A percentile compares a stretch with the other conserved stretches of the same genome.
phyloP scores from a whole-genome alignment of 2,888 invertebrate genomes.

The Athalia circularis region DNA sequence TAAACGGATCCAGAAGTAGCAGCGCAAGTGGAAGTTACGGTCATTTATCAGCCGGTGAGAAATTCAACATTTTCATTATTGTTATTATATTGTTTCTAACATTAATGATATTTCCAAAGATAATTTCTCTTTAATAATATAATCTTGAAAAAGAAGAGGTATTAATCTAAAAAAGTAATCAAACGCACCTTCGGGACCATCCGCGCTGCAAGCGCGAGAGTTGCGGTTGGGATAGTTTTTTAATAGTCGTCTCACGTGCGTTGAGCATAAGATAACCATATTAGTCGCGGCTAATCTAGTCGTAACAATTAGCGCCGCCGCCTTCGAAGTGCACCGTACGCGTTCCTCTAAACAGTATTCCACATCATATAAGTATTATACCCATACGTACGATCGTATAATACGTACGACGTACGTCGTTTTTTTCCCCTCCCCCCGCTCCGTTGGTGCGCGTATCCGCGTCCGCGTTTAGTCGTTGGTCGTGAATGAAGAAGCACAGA shows the following conservation, averaged over 20 bases:
- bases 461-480: slow-evolving; percentile 7
- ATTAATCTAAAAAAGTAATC: too few relatives aligned
- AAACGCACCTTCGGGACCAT: too few relatives aligned
- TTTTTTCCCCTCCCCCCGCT: neutral
- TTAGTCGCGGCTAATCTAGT: slow-evolving; percentile 61
- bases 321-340: slow-evolving; percentile 23
- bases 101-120: slow-evolving; percentile 25
- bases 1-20: slow-evolving; percentile 90
- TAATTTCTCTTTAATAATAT: too few relatives aligned
- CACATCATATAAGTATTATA: neutral
- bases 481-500: slow-evolving; percentile 32
- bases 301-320: slow-evolving; percentile 58
- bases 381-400: neutral
- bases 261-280: slow-evolving; percentile 60
- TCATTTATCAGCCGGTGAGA: slow-evolving; percentile 92
- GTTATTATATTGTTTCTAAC: slow-evolving; percentile 15
- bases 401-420: neutral
- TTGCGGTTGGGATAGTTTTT: slow-evolving; percentile 39
- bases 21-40: slow-evolving; percentile 97
- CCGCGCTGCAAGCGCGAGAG: neutral
- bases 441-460: slow-evolving; percentile 3
- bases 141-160: too few relatives aligned
- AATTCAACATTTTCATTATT: neutral
- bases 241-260: slow-evolving; percentile 58
- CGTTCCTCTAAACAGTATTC: slow-evolving; percentile 35